Evolutionary conservation across 2,797 vertebrate species (phyloP).

Genomic region (Champsocephalus gunnari): DNA sequence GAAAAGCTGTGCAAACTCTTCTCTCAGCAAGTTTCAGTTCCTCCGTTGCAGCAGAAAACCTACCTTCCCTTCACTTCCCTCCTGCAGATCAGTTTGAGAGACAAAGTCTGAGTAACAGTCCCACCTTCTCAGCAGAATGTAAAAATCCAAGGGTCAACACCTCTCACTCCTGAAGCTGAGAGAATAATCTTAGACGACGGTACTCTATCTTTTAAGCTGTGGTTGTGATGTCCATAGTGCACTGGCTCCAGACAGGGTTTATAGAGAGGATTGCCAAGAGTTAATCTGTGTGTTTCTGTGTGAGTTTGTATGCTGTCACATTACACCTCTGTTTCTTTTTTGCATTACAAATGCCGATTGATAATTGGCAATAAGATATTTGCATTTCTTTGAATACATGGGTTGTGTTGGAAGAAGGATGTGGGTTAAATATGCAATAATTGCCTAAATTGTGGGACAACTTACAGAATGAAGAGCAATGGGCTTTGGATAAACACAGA

Average conservation of each 20-base stretch:
- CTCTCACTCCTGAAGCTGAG: slow-evolving; percentile 19
- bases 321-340: slow-evolving; percentile 18
- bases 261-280: background rate
- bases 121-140: slow-evolving; percentile 11
- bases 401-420: slow-evolving; percentile 9
- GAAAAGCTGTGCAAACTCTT: background rate
- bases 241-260: slow-evolving; percentile 3
- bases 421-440: slow-evolving; percentile 22
- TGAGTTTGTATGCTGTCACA: slow-evolving; percentile 7
- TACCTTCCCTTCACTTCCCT: background rate
- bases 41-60: background rate
- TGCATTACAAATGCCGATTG: background rate
- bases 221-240: slow-evolving; percentile 18
- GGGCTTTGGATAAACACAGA: background rate
- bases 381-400: slow-evolving; percentile 14
- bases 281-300: slow-evolving; percentile 13
- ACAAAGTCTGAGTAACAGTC: slow-evolving; percentile 1
- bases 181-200: slow-evolving; percentile 27
- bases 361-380: slow-evolving; percentile 26
- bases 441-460: background rate
- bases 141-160: slow-evolving; percentile 40
- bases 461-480: background rate
- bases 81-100: background rate
- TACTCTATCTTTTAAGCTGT: slow-evolving; percentile 24
- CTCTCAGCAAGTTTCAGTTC: background rate